These are phyloP conservation scores for Aspidiotus rigidus DNA, from an alignment of 2,888 invertebrate genomes.

Conservation along the genomic window DNA sequence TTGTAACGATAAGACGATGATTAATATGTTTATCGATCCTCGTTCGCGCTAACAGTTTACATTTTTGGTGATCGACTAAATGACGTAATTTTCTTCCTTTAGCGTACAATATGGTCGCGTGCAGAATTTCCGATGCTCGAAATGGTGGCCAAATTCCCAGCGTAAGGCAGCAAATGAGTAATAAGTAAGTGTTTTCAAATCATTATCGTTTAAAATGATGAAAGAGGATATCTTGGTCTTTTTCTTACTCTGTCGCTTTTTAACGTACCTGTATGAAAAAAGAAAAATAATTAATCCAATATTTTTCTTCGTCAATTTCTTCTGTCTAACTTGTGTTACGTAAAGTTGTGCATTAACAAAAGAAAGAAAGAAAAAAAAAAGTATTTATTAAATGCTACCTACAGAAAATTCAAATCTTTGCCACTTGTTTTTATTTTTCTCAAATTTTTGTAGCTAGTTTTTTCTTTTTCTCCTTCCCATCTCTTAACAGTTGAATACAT, in stretches of 20 bases:
- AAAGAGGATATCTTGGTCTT: neutral
- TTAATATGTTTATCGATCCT: neutral
- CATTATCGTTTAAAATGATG: too few relatives aligned
- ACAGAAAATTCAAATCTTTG: neutral
- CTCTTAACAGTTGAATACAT: slow-evolving; percentile 6
- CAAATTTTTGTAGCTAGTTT: neutral
- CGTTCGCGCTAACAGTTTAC: neutral
- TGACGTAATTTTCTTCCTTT: slow-evolving; percentile 46
- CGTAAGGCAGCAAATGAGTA: slow-evolving; percentile 96
- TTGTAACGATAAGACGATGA: neutral
- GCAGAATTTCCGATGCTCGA: slow-evolving; percentile 87
- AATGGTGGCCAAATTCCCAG: slow-evolving; percentile 68
- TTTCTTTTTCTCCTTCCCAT: neutral
- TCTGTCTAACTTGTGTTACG: neutral
- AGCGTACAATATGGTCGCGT: slow-evolving; percentile 98
- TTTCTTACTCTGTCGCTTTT: neutral
- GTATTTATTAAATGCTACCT: neutral
- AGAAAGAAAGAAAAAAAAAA: neutral
- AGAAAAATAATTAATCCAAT: neutral
- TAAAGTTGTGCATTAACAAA: slow-evolving; percentile 33
- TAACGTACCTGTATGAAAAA: neutral
- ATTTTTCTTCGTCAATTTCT: neutral
- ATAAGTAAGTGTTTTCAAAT: slow-evolving; percentile 68
- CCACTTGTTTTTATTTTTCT: neutral
- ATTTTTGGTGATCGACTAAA: neutral